Percentiles rank a stretch among this genome's conserved stretches.
Evolutionary conservation across 2,888 invertebrate species (phyloP).

Genomic region (Drosophila stalkeri): DNA sequence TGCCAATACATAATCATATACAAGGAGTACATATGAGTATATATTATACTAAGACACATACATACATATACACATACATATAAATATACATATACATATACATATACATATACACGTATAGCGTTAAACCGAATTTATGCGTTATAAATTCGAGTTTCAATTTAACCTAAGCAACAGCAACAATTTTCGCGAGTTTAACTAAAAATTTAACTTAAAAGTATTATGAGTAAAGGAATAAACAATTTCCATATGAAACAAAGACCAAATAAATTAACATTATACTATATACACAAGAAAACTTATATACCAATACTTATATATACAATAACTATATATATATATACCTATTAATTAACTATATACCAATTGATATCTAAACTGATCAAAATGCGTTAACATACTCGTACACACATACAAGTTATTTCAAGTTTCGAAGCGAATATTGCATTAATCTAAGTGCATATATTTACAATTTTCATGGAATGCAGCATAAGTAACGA

Average conservation of each 20-base stretch:
- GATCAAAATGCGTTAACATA: conserved; percentile 52
- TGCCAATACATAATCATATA: conserved; percentile 44
- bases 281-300: conserved; percentile 55
- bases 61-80: conserved; percentile 31
- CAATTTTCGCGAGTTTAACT: conserved; percentile 73
- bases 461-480: conserved; percentile 59
- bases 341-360: conserved; percentile 21
- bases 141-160: conserved; percentile 74
- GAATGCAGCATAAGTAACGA: conserved; percentile 28
- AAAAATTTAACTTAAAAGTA: conserved; percentile 56
- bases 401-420: conserved; percentile 33
- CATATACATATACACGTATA: conserved; percentile 51
- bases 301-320: conserved; percentile 47
- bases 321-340: conserved; percentile 20
- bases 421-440: conserved; percentile 47
- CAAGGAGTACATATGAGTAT: conserved; percentile 40
- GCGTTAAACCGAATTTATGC: conserved; percentile 76
- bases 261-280: conserved; percentile 70
- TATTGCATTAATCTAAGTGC: conserved; percentile 49
- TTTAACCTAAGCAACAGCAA: conserved; percentile 71
- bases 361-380: conserved; percentile 33
- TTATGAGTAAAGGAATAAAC: conserved; percentile 44
- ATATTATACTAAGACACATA: conserved; percentile 33
- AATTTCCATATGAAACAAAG: conserved; percentile 61
- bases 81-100: conserved; percentile 30